These are phyloP conservation scores for Ceratitis capitata DNA, from an alignment of 1,140 invertebrate species.

Conservation along the genomic window DNA sequence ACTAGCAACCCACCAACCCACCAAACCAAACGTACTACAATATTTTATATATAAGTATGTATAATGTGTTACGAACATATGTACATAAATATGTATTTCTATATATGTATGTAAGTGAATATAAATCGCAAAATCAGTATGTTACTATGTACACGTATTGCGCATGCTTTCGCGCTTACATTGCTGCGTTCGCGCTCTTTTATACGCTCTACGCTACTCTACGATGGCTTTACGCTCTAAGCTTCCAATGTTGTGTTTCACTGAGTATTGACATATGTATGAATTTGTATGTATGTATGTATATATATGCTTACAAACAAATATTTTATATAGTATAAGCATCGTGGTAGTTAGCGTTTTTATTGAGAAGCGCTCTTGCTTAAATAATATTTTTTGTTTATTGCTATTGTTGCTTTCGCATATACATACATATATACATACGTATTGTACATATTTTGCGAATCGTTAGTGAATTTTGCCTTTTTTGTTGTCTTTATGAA, in stretches of 20 bases:
- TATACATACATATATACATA: too few relatives aligned
- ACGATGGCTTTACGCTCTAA: not conserved
- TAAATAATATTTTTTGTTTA: not conserved
- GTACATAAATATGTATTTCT: not conserved
- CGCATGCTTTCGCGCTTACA: conserved; percentile 13
- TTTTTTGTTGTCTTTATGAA: not conserved
- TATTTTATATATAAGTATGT: not conserved
- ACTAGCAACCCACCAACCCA: not conserved
- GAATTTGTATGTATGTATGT: too few relatives aligned
- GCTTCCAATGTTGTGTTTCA: not conserved
- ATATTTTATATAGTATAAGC: not conserved
- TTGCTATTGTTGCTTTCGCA: not conserved
- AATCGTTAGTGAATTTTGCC: not conserved
- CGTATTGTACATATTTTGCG: not conserved
- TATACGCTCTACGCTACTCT: not conserved
- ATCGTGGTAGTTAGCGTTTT: not conserved
- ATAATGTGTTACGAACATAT: not conserved
- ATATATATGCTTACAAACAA: not conserved
- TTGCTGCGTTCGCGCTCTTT: not conserved
- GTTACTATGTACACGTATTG: too few relatives aligned
- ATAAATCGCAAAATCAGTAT: not conserved
- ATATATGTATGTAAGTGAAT: not conserved
- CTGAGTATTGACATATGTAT: too few relatives aligned
- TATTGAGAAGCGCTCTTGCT: not conserved
- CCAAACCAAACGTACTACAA: not conserved